phyloP scores from a whole-genome alignment of 2,797 vertebrate genomes.

The Iguana delicatissima region DNA sequence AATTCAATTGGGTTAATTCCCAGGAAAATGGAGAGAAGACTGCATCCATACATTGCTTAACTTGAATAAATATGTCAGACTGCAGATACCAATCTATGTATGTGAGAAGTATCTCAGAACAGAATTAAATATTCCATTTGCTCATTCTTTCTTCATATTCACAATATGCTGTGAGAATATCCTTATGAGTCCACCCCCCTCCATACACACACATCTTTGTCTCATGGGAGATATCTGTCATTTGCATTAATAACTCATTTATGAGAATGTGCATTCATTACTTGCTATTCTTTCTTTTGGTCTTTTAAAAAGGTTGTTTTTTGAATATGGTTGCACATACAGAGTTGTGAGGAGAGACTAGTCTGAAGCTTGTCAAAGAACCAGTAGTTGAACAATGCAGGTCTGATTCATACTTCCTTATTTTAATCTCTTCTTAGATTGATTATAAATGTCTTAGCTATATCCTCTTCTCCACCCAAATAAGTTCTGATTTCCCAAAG shows the following conservation, averaged over 20 bases:
- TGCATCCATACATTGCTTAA: not conserved
- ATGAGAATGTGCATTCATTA: conserved; percentile 25
- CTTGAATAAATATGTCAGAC: not conserved
- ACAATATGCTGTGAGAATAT: not conserved
- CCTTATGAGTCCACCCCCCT: not conserved
- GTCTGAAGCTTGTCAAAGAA: not conserved
- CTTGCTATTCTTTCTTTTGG: conserved; percentile 19
- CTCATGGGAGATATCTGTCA: not conserved
- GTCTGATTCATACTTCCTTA: not conserved
- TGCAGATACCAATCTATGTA: not conserved
- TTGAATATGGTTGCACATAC: not conserved
- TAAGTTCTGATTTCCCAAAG: not conserved
- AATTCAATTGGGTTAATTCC: not conserved
- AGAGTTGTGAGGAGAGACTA: not conserved
- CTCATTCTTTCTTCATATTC: not conserved
- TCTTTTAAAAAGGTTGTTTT: conserved; percentile 7
- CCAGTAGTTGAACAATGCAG: conserved; percentile 18
- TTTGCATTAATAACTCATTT: not conserved
- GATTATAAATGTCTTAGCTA: not conserved
- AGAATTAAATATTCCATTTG: not conserved
- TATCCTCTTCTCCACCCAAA: not conserved
- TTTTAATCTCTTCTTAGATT: not conserved
- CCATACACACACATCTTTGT: not conserved
- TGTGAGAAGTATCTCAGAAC: not conserved
- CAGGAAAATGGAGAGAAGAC: not conserved